Base-by-base conservation (phyloP, 2,797 vertebrate genomes). In the Onychomys leucogaster region DNA sequence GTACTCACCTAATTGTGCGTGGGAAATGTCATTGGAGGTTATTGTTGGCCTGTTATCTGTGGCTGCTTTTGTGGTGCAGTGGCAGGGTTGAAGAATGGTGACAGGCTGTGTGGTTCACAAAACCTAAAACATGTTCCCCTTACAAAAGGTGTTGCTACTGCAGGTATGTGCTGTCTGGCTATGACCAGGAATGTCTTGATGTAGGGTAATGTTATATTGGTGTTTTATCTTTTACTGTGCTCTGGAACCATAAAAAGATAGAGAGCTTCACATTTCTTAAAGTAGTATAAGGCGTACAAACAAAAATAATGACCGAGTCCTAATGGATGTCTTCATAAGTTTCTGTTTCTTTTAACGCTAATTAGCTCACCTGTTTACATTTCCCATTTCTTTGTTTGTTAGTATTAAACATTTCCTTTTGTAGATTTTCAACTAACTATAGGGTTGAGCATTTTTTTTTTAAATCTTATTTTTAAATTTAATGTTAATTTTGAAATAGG, bases 341-440 rank as follows among this genome's bases (percentile, higher is more conserved):
- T 83, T 61, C 25, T 87, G 4, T 83, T 84, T 76, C 69, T 71
- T 89, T 43, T 83, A 0, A 0, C 92, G 73, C 46, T 59, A 37
- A 61, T 49, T 67, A 21, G 32, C 75, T 85, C 67, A 32, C 65
- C 69, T 59, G 1, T 61, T 37, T 91, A 88, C 32, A 21, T 57
- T 21, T 37, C 14, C 29, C 23, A 17, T 52, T 49, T 52, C 27
- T 49, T 52, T 78, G 16, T 76, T 75, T 77, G 21, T 76, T 69
- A 41, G 1, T 89, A 43, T 87, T 94, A 83, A 93, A 43, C 55
- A 34, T 93, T 88, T 16, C 43, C 41, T 46, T 73, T 16, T 23
- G 21, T 34, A 77, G 59, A 23, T 85, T 95, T 96, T 92, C 55
- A 88, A n/a, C 80, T 81, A 78, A 43, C 65, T 76, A 63, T 65